Evolutionary conservation across 2,797 vertebrate genomes (phyloP).

Genomic region (Poeciliopsis turneri): DNA sequence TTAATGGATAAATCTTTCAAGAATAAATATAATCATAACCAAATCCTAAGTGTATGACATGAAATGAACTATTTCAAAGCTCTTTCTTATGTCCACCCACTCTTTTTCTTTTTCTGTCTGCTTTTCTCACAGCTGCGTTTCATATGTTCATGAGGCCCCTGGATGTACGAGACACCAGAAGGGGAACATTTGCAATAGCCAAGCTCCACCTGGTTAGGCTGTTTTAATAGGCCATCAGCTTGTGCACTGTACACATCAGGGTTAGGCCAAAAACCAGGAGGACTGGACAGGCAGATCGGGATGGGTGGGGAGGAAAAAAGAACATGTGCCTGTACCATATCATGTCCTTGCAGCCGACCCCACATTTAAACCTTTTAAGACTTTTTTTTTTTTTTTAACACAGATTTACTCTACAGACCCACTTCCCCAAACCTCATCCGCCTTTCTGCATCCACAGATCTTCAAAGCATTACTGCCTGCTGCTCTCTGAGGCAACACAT

Average conservation of each 20-base stretch:
- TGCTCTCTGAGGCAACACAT: slow-evolving; percentile 75
- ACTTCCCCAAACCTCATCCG: slow-evolving; percentile 44
- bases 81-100: slow-evolving; percentile 56
- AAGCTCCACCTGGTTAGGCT: slow-evolving; percentile 79
- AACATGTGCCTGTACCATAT: slow-evolving; percentile 41
- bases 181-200: slow-evolving; percentile 78
- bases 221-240: slow-evolving; percentile 76
- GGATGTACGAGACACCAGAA: slow-evolving; percentile 77
- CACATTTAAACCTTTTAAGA: slow-evolving; percentile 73
- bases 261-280: slow-evolving; percentile 59
- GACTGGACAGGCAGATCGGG: slow-evolving; percentile 42
- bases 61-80: slow-evolving; percentile 57
- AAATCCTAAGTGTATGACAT: slow-evolving; percentile 48
- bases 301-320: slow-evolving; percentile 33
- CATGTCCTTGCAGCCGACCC: slow-evolving; percentile 54
- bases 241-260: slow-evolving; percentile 59
- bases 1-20: neutral
- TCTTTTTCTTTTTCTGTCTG: slow-evolving; percentile 51
- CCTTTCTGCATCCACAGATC: slow-evolving; percentile 51
- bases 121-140: slow-evolving; percentile 79
- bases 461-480: slow-evolving; percentile 77
- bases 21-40: slow-evolving; percentile 25
- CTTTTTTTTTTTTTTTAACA: slow-evolving; percentile 67
- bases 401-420: slow-evolving; percentile 66
- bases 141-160: slow-evolving; percentile 81